Evolutionary conservation across 2,797 vertebrate genomes (phyloP).

Genomic region (Anabacerthia variegaticeps): DNA sequence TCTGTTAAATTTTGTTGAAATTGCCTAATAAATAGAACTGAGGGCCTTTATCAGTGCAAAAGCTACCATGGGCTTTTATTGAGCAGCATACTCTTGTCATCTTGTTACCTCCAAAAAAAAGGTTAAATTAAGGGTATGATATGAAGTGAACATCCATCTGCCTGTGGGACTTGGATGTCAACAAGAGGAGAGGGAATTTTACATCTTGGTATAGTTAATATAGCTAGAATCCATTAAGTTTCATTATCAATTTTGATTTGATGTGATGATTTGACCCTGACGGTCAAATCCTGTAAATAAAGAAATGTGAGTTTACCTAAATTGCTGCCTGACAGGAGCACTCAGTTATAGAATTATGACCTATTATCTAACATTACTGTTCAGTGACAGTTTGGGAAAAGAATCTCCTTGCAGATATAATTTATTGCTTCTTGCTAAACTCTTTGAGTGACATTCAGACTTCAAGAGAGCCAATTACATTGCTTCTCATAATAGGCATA

Average conservation of each 20-base stretch:
- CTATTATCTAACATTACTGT: slow-evolving; percentile 40
- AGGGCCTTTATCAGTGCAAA: neutral
- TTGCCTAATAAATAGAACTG: neutral
- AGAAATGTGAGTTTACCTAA: neutral
- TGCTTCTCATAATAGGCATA: slow-evolving; percentile 27
- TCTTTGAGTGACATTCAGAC: slow-evolving; percentile 43
- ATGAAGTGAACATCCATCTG: neutral
- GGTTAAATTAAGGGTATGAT: neutral
- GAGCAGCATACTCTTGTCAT: neutral
- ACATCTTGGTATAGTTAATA: neutral
- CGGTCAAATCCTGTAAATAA: slow-evolving; percentile 29
- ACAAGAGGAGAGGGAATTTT: neutral
- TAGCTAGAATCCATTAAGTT: neutral
- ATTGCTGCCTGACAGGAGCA: slow-evolving; percentile 17
- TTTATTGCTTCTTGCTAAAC: slow-evolving; percentile 24
- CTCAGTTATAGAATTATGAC: neutral
- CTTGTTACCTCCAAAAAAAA: neutral
- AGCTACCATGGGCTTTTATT: neutral
- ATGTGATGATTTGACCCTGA: slow-evolving; percentile 27
- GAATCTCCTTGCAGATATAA: neutral
- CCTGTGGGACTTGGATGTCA: neutral
- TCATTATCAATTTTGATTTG: slow-evolving; percentile 30
- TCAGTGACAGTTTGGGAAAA: neutral
- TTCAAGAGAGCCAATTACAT: slow-evolving; percentile 38
- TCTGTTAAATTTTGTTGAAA: neutral